Evolutionary conservation across 2,888 invertebrate genomes (phyloP).

Genomic region (Cephus pulcher): DNA sequence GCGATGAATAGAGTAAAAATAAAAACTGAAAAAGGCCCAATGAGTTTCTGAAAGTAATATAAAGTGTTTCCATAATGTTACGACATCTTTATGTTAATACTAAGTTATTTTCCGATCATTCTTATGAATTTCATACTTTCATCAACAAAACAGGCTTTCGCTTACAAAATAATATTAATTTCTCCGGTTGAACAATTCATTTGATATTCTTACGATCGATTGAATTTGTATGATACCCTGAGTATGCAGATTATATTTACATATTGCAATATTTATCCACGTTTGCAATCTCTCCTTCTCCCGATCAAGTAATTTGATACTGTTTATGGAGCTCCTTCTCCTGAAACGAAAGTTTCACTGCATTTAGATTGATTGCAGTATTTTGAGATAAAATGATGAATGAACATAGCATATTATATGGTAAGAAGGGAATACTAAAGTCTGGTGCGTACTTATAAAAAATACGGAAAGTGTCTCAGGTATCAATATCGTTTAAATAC

Average conservation of each 20-base stretch:
- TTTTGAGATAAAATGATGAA: background rate
- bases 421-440: background rate
- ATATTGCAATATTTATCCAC: background rate
- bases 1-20: background rate
- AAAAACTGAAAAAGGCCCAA: background rate
- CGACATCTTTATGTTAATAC: background rate
- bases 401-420: background rate
- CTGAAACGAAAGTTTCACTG: slow-evolving; percentile 32
- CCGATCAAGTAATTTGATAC: slow-evolving; percentile 28
- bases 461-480: background rate
- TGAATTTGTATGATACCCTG: background rate
- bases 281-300: slow-evolving; percentile 17
- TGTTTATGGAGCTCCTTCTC: slow-evolving; percentile 25
- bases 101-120: too few species aligned
- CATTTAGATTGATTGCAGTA: background rate
- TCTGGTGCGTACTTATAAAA: background rate
- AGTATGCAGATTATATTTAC: slow-evolving; percentile 5
- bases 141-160: background rate
- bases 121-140: background rate
- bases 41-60: background rate
- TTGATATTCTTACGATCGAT: background rate
- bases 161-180: background rate
- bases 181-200: background rate
- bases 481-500: background rate
- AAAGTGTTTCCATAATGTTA: background rate